Evolutionary conservation across 2,797 vertebrate genomes (phyloP), one percentile per base, ranked within the genome.

Genomic region (Borostomias antarcticus): DNA sequence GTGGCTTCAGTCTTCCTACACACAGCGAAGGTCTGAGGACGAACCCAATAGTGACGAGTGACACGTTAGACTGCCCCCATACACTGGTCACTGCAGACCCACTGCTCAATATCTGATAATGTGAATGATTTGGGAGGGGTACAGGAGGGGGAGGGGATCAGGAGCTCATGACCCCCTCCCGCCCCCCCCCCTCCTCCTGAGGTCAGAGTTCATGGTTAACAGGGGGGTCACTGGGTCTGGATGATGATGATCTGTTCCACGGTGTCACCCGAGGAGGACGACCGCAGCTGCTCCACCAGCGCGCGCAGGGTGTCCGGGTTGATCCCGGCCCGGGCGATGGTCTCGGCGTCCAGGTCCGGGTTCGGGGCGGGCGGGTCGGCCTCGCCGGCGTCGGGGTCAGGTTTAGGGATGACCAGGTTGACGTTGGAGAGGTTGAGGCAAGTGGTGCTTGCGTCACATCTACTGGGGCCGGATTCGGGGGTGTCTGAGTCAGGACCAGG

Each of bases 161-260:
- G n/a, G n/a, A n/a, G n/a, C n/a, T n/a, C n/a, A n/a, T n/a, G n/a
- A n/a, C n/a, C n/a, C n/a, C n/a, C n/a, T n/a, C n/a, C n/a, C n/a
- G n/a, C n/a, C n/a, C n/a, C n/a, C n/a, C n/a, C n/a, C n/a, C n/a
- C n/a, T n/a, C n/a, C n/a, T n/a, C n/a, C n/a, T n/a, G n/a, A n/a
- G n/a, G n/a, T n/a, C n/a, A n/a, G n/a, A n/a, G n/a, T n/a, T n/a
- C n/a, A n/a, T n/a, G n/a, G n/a, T n/a, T n/a, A n/a, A n/a, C n/a
- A n/a, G n/a, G n/a, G n/a, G n/a, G n/a, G 40, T 45, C n/a, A 17
- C 8, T 83, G 19, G 88, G 89, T 59, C 83, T 82, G 13, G 77
- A 91, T 89, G 81, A 91, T 91, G 80, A 91, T 86, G 28, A 90
- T 90, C 78, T 90, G 87, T 81, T 89, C 85, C 76, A 88, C 75